phyloP scores from a whole-genome alignment of 2,888 invertebrate species.

The Patella caerulea region DNA sequence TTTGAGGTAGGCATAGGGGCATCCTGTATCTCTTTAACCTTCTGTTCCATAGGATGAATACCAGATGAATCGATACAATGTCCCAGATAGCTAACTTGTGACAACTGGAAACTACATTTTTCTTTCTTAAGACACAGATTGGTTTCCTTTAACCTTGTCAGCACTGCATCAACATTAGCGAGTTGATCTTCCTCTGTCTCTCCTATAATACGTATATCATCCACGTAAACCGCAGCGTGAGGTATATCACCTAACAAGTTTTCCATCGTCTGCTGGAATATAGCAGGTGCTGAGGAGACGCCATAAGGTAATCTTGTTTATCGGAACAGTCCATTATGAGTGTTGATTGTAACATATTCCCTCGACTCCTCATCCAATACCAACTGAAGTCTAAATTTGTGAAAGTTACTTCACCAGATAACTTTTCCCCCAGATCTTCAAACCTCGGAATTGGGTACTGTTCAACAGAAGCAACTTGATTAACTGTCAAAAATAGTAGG shows the following conservation, averaged over 20 bases:
- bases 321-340: constrained; percentile 20
- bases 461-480: background rate
- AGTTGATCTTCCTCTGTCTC: constrained; percentile 10
- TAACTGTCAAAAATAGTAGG: no score
- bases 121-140: constrained; percentile 13
- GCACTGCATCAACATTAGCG: background rate
- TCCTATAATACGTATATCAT: constrained; percentile 11
- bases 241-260: constrained; percentile 16
- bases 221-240: constrained; percentile 12
- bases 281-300: constrained; percentile 23
- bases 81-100: constrained; percentile 22
- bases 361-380: constrained; percentile 17
- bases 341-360: constrained; percentile 13
- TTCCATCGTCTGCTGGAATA: constrained; percentile 23
- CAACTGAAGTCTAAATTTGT: constrained; percentile 16
- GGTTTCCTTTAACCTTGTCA: background rate
- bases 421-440: constrained; percentile 13
- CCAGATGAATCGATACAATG: background rate
- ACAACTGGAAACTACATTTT: constrained; percentile 19
- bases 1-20: constrained; percentile 47
- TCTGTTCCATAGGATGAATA: constrained; percentile 39
- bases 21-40: constrained; percentile 44
- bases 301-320: constrained; percentile 22
- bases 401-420: constrained; percentile 13
- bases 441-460: constrained; percentile 2